Conservation (phyloP, 2,113 vertebrate genomes). For the Macrotis lagotis region DNA sequence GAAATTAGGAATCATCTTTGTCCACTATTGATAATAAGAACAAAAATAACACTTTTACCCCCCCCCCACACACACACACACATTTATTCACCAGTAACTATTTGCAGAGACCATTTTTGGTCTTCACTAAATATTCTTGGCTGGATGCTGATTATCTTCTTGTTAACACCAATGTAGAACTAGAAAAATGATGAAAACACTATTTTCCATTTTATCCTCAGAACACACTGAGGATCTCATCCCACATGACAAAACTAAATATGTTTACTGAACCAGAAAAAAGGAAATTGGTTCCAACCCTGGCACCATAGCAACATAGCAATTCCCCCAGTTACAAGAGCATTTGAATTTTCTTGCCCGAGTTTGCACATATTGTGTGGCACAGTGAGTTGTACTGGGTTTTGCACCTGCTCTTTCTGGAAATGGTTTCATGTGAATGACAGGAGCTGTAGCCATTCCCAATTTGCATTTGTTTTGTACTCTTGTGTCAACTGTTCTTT, state of each 20-base stretch:
- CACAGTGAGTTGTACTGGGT: conserved; percentile 58
- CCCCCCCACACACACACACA: not conserved
- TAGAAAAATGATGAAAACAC: not conserved
- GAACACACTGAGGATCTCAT: not conserved
- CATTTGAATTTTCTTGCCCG: conserved; percentile 32
- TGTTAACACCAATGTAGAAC: not conserved
- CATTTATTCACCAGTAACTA: not conserved
- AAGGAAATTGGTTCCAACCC: conserved; percentile 26
- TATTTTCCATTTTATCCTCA: not conserved
- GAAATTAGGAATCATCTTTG: not conserved
- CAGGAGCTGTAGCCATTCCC: conserved; percentile 65
- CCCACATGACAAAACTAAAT: not conserved
- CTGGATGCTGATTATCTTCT: not conserved
- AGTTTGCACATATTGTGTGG: conserved; percentile 42
- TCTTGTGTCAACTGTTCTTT: conserved; percentile 50
- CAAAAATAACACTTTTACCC: not conserved
- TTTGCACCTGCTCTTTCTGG: conserved; percentile 64
- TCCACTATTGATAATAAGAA: not conserved
- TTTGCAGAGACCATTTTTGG: not conserved
- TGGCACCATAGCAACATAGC: conserved; percentile 33
- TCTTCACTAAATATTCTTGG: not conserved
- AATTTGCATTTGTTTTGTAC: conserved; percentile 66
- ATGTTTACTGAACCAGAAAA: conserved; percentile 23
- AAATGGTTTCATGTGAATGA: conserved; percentile 50
- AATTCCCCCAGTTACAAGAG: conserved; percentile 33